phyloP scores from a whole-genome alignment of 2,888 invertebrate genomes.

The Elmis aenea region DNA sequence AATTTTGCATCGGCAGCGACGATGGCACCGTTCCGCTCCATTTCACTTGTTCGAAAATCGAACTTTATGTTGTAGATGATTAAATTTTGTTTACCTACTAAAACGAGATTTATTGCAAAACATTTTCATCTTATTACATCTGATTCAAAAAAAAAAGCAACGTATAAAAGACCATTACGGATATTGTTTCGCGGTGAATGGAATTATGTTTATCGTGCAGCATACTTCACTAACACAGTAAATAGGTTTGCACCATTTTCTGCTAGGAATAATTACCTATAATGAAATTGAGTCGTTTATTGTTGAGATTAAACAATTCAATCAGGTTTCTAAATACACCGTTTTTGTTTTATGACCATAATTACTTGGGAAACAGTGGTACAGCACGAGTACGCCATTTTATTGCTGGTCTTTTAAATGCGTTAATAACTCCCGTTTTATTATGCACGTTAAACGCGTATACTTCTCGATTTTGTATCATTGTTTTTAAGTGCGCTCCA shows the following conservation, averaged over 20 bases:
- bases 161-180: no score
- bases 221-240: no score
- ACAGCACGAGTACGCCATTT: conserved; percentile 21
- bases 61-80: conserved; percentile 15
- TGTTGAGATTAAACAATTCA: conserved; percentile 19
- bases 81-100: conserved; percentile 19
- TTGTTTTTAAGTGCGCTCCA: no score
- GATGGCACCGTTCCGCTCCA: conserved; percentile 9
- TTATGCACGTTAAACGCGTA: conserved; percentile 20
- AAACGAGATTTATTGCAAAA: no score
- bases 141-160: no score
- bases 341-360: conserved; percentile 24
- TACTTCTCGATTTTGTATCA: conserved; percentile 20
- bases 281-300: conserved; percentile 15
- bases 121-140: no score
- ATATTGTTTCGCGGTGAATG: no score
- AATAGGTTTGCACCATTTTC: no score
- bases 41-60: conserved; percentile 17
- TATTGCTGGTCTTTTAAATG: conserved; percentile 26
- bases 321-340: conserved; percentile 20
- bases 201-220: no score
- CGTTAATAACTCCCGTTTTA: conserved; percentile 25
- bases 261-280: no score
- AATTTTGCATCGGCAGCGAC: no score
- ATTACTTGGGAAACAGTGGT: conserved; percentile 21